Evolutionary conservation across 1,140 invertebrate species (phyloP), one percentile per base, ranked within the genome.

Genomic region (Manduca sexta): DNA sequence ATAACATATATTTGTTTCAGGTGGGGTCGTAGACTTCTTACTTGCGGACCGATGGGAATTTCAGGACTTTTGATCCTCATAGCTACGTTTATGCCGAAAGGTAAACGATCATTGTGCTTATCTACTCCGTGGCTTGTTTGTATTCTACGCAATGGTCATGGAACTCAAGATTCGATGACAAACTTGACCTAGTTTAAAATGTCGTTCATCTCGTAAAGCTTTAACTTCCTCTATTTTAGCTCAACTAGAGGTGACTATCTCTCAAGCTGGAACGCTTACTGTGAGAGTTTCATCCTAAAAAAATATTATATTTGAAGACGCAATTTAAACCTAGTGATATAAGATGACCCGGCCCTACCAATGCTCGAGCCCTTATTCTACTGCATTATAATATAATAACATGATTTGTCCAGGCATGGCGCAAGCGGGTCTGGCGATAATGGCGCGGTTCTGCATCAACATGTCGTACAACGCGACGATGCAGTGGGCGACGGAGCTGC

Each of bases 391-490:
- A n/a, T n/a, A n/a, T n/a, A n/a, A n/a, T n/a, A n/a, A n/a, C n/a
- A 2, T n/a, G n/a, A 35, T 18, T 44, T 38, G 0, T 34, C 37
- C 52, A 81, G 80, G 77, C 6, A 45, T 76, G 0, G 69, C 80
- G 0, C 74, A 77, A 62, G 76, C 77, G 37, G 31, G 64, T 0
- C 49, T 81, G 18, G 77, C 76, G 0, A 78, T 84, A 53, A 64
- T 72, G 56, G 68, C 80, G 29, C 67, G 80, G 18, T 84, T 84
- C 59, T 65, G 57, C 40, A 76, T 81, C 49, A 84, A 84, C 67
- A 84, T 84, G 80, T 59, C 77, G 42, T 84, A 78, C 69, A 82
- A 74, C 60, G 67, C 74, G 7, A 70, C 65, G 13, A 76, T 84
- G 26, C 80, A 84, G 67, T 84, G 80, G 80, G 62, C 62, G 17